Conservation (phyloP, 1,140 invertebrate genomes). For the Orussus abietinus region DNA sequence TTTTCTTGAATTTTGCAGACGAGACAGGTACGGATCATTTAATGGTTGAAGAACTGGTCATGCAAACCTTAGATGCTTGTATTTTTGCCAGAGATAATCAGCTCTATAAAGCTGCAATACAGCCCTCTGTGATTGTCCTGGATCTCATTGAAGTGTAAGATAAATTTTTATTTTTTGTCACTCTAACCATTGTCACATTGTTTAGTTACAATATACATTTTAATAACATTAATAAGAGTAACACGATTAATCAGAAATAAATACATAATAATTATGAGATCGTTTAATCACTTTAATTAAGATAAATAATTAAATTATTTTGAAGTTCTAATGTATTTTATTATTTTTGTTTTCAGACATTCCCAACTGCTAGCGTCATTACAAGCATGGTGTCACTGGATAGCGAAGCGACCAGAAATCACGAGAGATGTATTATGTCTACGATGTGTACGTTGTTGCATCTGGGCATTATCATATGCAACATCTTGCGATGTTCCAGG, state of each 20-base stretch:
- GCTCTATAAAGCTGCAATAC: conserved; percentile 36
- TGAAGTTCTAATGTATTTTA: conserved; percentile 1
- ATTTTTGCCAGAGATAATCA: conserved; percentile 43
- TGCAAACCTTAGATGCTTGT: conserved; percentile 42
- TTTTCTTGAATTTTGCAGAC: conserved; percentile 15
- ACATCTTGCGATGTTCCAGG: conserved; percentile 32
- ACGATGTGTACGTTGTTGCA: conserved; percentile 37
- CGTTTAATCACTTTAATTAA: no score
- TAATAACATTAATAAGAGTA: no score
- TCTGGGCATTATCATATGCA: conserved; percentile 34
- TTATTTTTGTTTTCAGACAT: conserved; percentile 53
- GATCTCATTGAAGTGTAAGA: conserved; percentile 53
- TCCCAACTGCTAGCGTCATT: conserved; percentile 65
- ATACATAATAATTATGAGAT: no score
- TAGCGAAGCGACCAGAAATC: conserved; percentile 45
- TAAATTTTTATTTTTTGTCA: no score
- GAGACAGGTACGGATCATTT: conserved; percentile 30
- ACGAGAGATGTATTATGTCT: conserved; percentile 35
- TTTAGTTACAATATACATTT: no score
- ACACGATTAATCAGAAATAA: no score
- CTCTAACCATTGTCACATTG: no score
- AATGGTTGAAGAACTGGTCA: conserved; percentile 36
- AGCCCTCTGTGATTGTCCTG: conserved; percentile 36
- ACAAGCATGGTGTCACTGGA: conserved; percentile 66
- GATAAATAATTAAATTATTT: no score